Percentiles rank a stretch among this genome's conserved stretches.
Conservation (phyloP, 2,888 invertebrate genomes). For the Polyploca ridens region DNA sequence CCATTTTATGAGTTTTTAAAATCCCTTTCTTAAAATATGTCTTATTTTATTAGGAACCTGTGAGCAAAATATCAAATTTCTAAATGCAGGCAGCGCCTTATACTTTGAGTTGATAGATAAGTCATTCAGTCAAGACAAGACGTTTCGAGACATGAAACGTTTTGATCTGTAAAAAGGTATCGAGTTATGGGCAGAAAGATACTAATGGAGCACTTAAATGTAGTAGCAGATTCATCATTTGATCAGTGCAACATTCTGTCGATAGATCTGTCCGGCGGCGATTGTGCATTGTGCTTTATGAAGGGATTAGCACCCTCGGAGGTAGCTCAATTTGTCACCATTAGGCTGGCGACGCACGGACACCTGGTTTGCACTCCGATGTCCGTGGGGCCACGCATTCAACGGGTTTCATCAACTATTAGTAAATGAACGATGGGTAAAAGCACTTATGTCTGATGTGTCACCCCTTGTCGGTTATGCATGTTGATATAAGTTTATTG, state of each 20-base stretch:
- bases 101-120: too few species aligned
- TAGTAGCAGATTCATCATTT: neutral
- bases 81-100: too few species aligned
- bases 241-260: neutral
- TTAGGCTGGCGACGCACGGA: slow-evolving; percentile 25
- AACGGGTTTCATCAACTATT: neutral
- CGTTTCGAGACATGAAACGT: neutral
- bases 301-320: slow-evolving; percentile 12
- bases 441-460: neutral
- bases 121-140: too few species aligned
- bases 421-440: neutral
- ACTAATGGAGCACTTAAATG: neutral
- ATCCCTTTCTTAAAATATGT: too few species aligned
- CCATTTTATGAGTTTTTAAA: too few species aligned
- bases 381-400: neutral
- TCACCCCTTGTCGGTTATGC: neutral
- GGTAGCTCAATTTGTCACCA: slow-evolving; percentile 35
- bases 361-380: slow-evolving; percentile 16
- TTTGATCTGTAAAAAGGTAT: neutral
- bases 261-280: neutral
- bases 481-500: neutral
- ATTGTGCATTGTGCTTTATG: neutral
- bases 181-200: too few species aligned
- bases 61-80: too few species aligned
- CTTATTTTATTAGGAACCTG: too few species aligned